A percentile compares a stretch with the other conserved stretches of the same genome.
phyloP scores from a whole-genome alignment of 2,888 invertebrate genomes.

The Xanthorhoe spadicearia region DNA sequence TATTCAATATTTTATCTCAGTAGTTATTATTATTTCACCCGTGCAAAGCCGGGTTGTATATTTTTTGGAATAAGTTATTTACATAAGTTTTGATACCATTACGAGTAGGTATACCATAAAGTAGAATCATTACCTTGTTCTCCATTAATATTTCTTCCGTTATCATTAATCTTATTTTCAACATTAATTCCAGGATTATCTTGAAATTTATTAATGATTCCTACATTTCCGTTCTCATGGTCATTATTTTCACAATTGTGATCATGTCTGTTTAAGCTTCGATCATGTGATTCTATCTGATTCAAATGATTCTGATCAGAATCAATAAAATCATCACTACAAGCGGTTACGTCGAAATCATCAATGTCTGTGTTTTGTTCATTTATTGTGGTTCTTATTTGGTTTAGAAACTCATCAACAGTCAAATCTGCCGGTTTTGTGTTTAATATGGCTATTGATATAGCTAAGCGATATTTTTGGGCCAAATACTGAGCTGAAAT shows the following conservation, averaged over 20 bases:
- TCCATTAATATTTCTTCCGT: background rate
- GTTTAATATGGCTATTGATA: constrained; percentile 61
- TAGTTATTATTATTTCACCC: too few relatives aligned
- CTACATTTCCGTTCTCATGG: too few relatives aligned
- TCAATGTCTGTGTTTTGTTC: constrained; percentile 37
- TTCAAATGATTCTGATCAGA: constrained; percentile 27
- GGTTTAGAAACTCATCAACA: constrained; percentile 52
- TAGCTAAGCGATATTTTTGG: constrained; percentile 60
- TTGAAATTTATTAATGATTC: background rate
- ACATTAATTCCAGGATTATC: background rate
- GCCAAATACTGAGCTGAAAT: constrained; percentile 58
- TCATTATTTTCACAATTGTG: background rate
- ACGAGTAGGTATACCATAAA: too few relatives aligned
- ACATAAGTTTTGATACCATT: too few relatives aligned
- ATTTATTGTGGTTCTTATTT: constrained; percentile 53
- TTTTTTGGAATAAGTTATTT: too few relatives aligned
- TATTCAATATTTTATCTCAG: too few relatives aligned
- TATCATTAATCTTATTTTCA: background rate
- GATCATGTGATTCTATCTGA: constrained; percentile 1
- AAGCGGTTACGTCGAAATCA: constrained; percentile 51
- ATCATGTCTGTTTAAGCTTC: background rate
- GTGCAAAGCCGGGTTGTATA: too few relatives aligned
- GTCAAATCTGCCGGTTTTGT: constrained; percentile 56
- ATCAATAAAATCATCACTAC: constrained; percentile 64
- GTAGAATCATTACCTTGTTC: background rate